Conservation (phyloP, 2,888 invertebrate species). For the Erpobdella octoculata region DNA sequence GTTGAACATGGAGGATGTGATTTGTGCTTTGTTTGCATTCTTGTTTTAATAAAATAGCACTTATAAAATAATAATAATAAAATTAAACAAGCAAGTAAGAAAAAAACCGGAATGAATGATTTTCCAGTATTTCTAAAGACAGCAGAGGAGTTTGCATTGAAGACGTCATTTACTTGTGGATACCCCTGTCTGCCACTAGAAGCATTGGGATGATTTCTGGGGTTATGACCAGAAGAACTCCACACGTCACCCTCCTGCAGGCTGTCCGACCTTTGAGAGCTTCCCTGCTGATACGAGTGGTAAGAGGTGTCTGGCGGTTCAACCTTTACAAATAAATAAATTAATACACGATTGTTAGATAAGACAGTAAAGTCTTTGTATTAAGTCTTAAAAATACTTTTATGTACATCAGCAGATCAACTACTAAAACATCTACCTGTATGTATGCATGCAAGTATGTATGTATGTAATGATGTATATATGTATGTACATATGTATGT, state of each 20-base stretch:
- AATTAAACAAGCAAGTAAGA: not conserved
- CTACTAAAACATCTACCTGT: too few species aligned
- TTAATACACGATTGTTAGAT: too few species aligned
- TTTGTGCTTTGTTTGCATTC: constrained; percentile 11
- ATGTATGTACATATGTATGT: not conserved
- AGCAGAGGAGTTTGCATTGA: constrained; percentile 13
- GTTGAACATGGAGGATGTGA: constrained; percentile 13
- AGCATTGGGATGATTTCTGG: not conserved
- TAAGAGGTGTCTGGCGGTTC: constrained; percentile 23
- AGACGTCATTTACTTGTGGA: not conserved
- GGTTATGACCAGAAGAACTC: constrained; percentile 4
- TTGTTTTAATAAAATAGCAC: constrained; percentile 1
- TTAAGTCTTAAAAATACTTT: too few species aligned
- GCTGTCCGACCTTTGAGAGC: not conserved
- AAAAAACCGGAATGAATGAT: not conserved
- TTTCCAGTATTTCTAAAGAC: constrained; percentile 19
- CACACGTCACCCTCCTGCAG: not conserved
- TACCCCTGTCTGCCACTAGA: not conserved
- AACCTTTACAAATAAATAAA: too few species aligned
- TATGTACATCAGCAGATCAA: too few species aligned
- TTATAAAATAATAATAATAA: not conserved
- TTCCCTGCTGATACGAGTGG: not conserved
- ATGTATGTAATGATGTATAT: too few species aligned
- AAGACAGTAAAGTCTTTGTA: too few species aligned
- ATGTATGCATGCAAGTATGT: too few species aligned